Evolutionary conservation across 1,140 invertebrate species (phyloP), one percentile per base, ranked within the genome.

Genomic region (Brachionus asplanchnoidis): DNA sequence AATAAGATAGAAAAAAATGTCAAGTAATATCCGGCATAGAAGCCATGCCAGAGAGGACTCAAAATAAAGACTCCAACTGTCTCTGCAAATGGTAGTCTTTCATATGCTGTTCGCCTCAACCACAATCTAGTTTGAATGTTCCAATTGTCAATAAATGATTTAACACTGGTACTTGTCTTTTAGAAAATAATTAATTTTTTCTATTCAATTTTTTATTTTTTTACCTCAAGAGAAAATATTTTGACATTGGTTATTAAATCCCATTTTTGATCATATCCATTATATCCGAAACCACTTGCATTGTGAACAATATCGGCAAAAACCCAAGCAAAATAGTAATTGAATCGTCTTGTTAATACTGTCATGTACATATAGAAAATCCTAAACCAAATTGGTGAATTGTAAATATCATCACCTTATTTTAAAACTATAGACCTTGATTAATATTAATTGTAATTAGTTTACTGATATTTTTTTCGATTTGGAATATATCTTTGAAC

Each of bases 321-420:
- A 87, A 87, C 91, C 96, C 97, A 99, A 3, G 96, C 97, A 88
- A 97, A 95, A 90, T 98, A 98, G 91, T 98, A 98, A 90, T 97
- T 98, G 88, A 95, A 26, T 93, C 91, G 44, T 94, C 89, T 86
- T 94, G 92, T 84, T 96, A 91, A 44, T 0, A 66, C 7, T n/a
- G 85, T 65, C 36, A 85, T 42, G 17, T 85, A 84, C 42, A 84
- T 32, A 42, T 28, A 46, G 20, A 70, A 68, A n/a, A 44, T 17
- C 23, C 82, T 20, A 14, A 53, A 53, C 65, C 65, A 84, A 28
- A 73, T 23, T 70, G 66, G 53, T 36, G 42, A 23, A 2, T 68
- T 17, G 7, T 46, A 32, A 17, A 73, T 60, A 17, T 70, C 42
- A 44, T 50, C 6, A 46, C n/a, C 82, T 84, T 66, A 7, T 46